Evolutionary conservation across 2,888 invertebrate species (phyloP).

Genomic region (Tridacna gigas): DNA sequence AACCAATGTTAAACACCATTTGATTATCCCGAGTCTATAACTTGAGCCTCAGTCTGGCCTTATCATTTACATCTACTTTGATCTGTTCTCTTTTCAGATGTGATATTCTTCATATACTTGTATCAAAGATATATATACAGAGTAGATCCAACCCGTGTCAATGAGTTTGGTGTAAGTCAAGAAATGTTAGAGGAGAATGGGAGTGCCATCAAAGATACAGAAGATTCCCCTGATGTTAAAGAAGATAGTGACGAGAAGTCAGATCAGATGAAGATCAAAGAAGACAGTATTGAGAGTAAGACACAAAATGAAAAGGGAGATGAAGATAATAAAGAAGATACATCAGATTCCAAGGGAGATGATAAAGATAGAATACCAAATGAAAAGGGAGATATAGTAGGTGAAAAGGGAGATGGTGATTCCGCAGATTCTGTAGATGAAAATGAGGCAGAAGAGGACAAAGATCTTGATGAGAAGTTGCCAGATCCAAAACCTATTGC

Average conservation of each 20-base stretch:
- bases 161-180: conserved; percentile 99
- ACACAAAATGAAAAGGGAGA: no score
- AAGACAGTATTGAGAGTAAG: no score
- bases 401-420: conserved; percentile 79
- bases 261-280: neutral
- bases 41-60: neutral
- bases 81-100: conserved; percentile 88
- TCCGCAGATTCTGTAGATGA: conserved; percentile 19
- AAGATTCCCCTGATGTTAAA: conserved; percentile 24
- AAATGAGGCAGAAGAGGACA: conserved; percentile 27
- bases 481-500: conserved; percentile 62
- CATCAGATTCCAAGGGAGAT: neutral
- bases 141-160: conserved; percentile 96
- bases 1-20: neutral
- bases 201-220: conserved; percentile 24
- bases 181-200: conserved; percentile 90
- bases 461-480: conserved; percentile 20
- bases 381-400: conserved; percentile 96
- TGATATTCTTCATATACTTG: conserved; percentile 99
- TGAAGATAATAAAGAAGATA: no score
- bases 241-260: conserved; percentile 23
- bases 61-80: no score
- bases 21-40: neutral
- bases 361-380: neutral
- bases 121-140: conserved; percentile 99